phyloP scores from a whole-genome alignment of 2,797 vertebrate species.

The Podarcis siculus region DNA sequence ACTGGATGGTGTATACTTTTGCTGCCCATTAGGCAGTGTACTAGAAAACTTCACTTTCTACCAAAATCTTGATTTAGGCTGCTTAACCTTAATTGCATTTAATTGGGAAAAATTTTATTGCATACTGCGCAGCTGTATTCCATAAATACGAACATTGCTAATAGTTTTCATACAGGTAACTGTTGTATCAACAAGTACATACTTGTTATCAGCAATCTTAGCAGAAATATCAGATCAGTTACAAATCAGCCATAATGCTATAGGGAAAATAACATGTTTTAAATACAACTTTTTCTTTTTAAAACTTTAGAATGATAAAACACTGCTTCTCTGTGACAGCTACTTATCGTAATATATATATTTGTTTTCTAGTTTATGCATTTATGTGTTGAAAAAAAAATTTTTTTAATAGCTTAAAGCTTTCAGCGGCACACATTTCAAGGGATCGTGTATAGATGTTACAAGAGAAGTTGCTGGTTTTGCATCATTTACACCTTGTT shows the following conservation, averaged over 20 bases:
- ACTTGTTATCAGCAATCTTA: neutral
- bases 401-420: slow-evolving; percentile 80
- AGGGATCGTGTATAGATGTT: slow-evolving; percentile 81
- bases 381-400: slow-evolving; percentile 55
- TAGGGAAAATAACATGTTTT: neutral
- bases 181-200: neutral
- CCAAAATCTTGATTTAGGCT: neutral
- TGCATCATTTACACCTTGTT: slow-evolving; percentile 76
- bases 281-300: neutral
- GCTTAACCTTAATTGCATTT: neutral
- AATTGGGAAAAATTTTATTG: neutral
- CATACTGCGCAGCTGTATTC: neutral
- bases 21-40: neutral
- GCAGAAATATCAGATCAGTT: neutral
- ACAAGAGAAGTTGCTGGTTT: slow-evolving; percentile 77
- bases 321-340: slow-evolving; percentile 52
- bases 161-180: neutral
- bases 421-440: slow-evolving; percentile 81
- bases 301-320: neutral
- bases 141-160: neutral
- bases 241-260: neutral
- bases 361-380: slow-evolving; percentile 27
- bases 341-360: slow-evolving; percentile 4
- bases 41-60: neutral
- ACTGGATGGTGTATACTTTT: neutral